phyloP scores from a whole-genome alignment of 2,888 invertebrate species.

The Tridacna crocea region DNA sequence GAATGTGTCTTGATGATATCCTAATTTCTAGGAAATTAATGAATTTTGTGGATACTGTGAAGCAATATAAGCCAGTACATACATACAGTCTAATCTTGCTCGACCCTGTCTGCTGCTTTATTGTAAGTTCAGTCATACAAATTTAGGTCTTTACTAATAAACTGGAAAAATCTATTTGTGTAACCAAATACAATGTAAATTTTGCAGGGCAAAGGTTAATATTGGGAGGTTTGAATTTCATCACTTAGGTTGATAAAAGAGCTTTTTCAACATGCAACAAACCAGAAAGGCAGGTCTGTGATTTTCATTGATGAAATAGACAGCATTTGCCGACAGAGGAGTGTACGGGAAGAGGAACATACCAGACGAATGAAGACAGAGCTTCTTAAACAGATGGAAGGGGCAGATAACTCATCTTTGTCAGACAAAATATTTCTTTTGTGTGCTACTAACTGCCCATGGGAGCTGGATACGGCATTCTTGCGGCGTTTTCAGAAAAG shows the following conservation, averaged over 20 bases:
- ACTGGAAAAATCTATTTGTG: too few relatives aligned
- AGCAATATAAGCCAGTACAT: too few relatives aligned
- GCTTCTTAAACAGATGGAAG: slow-evolving; percentile 86
- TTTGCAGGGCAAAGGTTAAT: too few relatives aligned
- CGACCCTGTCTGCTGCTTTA: too few relatives aligned
- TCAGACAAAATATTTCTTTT: slow-evolving; percentile 84
- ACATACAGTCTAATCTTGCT: too few relatives aligned
- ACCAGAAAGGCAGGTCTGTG: slow-evolving; percentile 83
- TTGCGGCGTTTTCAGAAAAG: slow-evolving; percentile 86
- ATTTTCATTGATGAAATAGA: slow-evolving; percentile 88
- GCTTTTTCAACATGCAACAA: slow-evolving; percentile 83
- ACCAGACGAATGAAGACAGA: slow-evolving; percentile 87
- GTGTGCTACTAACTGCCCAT: slow-evolving; percentile 88
- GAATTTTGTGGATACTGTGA: too few relatives aligned
- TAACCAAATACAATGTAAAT: too few relatives aligned
- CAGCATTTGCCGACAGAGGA: slow-evolving; percentile 86
- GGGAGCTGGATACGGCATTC: slow-evolving; percentile 88
- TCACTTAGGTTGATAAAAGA: slow-evolving; percentile 82
- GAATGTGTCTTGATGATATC: too few relatives aligned
- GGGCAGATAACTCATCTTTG: slow-evolving; percentile 74
- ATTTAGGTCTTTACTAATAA: too few relatives aligned
- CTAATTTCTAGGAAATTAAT: too few relatives aligned
- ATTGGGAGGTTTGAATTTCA: too few relatives aligned
- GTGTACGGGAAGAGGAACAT: slow-evolving; percentile 85
- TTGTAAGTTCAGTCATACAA: too few relatives aligned